A percentile compares a stretch with the other conserved stretches of the same genome.
These are phyloP conservation scores for Brachionus koreanus DNA, from an alignment of 1,140 invertebrate species.

Conservation along the genomic window DNA sequence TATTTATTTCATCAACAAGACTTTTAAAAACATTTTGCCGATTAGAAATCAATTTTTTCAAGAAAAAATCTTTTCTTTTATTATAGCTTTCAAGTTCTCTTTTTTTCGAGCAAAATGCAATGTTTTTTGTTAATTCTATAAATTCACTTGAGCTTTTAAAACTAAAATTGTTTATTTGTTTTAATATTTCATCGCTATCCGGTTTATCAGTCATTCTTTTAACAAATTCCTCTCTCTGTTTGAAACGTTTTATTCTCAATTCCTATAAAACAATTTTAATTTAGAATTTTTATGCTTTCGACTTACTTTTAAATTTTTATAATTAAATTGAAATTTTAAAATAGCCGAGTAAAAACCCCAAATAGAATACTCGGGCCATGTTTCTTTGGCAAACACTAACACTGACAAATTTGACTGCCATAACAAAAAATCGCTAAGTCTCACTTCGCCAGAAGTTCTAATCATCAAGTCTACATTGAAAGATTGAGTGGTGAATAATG, in stretches of 20 bases:
- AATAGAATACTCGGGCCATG: slow-evolving; percentile 8
- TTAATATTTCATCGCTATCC: background rate
- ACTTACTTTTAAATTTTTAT: background rate
- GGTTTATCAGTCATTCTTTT: background rate
- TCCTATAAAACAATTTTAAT: background rate
- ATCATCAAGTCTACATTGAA: slow-evolving; percentile 72
- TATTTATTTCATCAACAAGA: background rate
- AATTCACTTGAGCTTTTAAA: background rate
- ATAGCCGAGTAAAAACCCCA: slow-evolving; percentile 19
- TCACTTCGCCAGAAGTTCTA: slow-evolving; percentile 90
- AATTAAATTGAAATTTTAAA: slow-evolving; percentile 1
- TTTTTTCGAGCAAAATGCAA: background rate
- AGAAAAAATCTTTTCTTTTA: background rate
- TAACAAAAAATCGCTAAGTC: slow-evolving; percentile 90
- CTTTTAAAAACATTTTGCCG: background rate
- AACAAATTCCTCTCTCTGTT: background rate
- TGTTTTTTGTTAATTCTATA: background rate
- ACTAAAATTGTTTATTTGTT: background rate
- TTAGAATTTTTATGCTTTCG: background rate
- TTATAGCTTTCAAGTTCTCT: background rate
- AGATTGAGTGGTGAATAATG: background rate
- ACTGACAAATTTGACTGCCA: slow-evolving; percentile 68
- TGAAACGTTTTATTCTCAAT: background rate
- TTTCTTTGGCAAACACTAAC: background rate
- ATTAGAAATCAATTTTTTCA: background rate